Conservation (phyloP, 1,140 invertebrate species). For the Macrobrachium rosenbergii region DNA sequence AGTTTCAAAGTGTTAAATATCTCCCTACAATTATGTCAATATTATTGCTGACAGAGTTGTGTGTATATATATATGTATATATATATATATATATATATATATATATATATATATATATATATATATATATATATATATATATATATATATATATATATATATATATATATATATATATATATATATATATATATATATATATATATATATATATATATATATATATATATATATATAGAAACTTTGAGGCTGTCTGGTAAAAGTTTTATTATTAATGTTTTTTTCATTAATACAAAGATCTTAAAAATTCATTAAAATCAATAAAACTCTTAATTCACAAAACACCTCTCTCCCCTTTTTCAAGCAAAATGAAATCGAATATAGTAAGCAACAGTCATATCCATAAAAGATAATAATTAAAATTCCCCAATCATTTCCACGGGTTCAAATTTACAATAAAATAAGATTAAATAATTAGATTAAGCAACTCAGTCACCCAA, state of each 20-base stretch:
- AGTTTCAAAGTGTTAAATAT: background rate
- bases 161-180: slow-evolving; percentile 30
- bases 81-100: slow-evolving; percentile 30
- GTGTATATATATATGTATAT: slow-evolving; percentile 37
- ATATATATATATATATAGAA: slow-evolving; percentile 39
- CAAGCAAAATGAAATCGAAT: too few species aligned
- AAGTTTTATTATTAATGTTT: background rate
- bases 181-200: slow-evolving; percentile 43
- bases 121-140: slow-evolving; percentile 43
- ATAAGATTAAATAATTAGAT: too few species aligned
- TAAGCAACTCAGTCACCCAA: too few species aligned
- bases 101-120: slow-evolving; percentile 43
- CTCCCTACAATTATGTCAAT: too few species aligned
- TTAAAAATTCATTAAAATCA: background rate
- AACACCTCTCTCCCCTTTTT: too few species aligned
- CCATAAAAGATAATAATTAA: too few species aligned
- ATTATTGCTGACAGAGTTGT: background rate
- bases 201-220: slow-evolving; percentile 47
- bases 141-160: slow-evolving; percentile 44
- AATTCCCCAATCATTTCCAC: too few species aligned
- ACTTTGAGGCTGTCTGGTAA: background rate
- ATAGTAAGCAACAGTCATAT: too few species aligned
- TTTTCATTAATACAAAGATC: background rate
- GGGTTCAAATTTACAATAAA: too few species aligned
- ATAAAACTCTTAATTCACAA: background rate